Percentiles rank a stretch among this genome's conserved stretches.
These are phyloP conservation scores for Heliconius hermathena DNA, from an alignment of 1,140 invertebrate genomes.

Conservation along the genomic window DNA sequence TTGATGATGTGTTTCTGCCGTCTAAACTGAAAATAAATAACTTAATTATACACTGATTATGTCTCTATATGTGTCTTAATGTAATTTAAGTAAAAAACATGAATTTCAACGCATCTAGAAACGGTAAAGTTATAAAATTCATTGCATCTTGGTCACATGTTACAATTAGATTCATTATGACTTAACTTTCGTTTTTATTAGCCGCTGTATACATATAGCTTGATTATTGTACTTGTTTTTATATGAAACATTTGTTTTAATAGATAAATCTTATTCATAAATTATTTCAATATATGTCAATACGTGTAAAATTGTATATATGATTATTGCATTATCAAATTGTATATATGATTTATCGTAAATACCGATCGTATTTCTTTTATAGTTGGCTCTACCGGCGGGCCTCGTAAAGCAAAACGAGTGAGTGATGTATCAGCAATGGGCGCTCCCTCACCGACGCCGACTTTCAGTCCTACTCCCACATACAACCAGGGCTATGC, in stretches of 20 bases:
- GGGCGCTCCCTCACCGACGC: slow-evolving; percentile 76
- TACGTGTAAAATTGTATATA: background rate
- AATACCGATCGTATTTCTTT: slow-evolving; percentile 9
- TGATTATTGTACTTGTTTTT: background rate
- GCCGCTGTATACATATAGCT: slow-evolving; percentile 7
- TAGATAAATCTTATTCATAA: background rate
- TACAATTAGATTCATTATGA: slow-evolving; percentile 13
- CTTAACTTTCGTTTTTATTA: slow-evolving; percentile 22
- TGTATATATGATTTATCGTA: background rate
- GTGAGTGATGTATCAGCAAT: slow-evolving; percentile 86
- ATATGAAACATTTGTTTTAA: too few relatives aligned
- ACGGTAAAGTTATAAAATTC: slow-evolving; percentile 53
- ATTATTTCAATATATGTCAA: background rate
- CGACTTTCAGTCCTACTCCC: slow-evolving; percentile 51
- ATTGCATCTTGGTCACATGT: slow-evolving; percentile 11
- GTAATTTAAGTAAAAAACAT: slow-evolving; percentile 47
- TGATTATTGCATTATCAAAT: background rate
- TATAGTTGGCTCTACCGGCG: slow-evolving; percentile 61
- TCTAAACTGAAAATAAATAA: slow-evolving; percentile 51
- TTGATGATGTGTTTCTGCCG: slow-evolving; percentile 74
- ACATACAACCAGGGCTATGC: slow-evolving; percentile 54
- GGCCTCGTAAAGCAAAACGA: slow-evolving; percentile 82
- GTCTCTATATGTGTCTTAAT: slow-evolving; percentile 45
- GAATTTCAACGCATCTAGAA: slow-evolving; percentile 79
- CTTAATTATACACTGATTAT: slow-evolving; percentile 58